Evolutionary conservation across 2,113 vertebrate species (phyloP), one percentile per base, ranked within the genome.

Genomic region (Alces alces): DNA sequence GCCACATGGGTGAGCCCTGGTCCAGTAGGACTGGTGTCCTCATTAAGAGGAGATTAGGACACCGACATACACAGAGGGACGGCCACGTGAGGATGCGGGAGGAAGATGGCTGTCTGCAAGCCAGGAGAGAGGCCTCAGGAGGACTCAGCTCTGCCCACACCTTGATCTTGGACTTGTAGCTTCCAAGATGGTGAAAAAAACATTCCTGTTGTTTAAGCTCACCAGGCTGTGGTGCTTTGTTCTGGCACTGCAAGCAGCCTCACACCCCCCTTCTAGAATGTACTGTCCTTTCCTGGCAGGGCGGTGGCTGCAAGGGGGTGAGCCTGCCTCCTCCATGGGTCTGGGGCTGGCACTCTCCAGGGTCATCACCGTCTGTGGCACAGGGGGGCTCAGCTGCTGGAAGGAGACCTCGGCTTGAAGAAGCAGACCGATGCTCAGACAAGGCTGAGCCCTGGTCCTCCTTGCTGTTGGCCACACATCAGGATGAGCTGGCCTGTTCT

Each of bases 71-170:
- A 16, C 25, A 27, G 54, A 55, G 17, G 30, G 64, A n/a, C 1
- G 64, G 6, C 28, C 45, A 1, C 0, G 39, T 3, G 82, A 45
- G 9, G 58, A 85, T 7, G 5, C 4, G 15, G 21, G 36, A 50
- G 47, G 21, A 36, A 27, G 58, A 45, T 0, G 5, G 4, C 21
- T 9, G 15, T 10, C 86, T 36, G 2, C 3, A 23, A 21, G 45
- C 11, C n/a, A 50, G 87, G 52, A 25, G 16, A 54, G 58, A 14
- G 6, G 3, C 13, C 73, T 58, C 14, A 12, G 12, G 11, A 92
- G 23, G 14, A 39, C 2, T 17, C 25, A 10, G 3, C 11, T 27
- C 52, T 39, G 14, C 25, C 0, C 23, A 19, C 8, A 14, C 19
- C 33, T 61, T 39, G 5, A 15, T 14, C 92, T 78, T 43, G 50